phyloP scores from a whole-genome alignment of 2,888 invertebrate genomes.

The Caenorhabditis angaria region DNA sequence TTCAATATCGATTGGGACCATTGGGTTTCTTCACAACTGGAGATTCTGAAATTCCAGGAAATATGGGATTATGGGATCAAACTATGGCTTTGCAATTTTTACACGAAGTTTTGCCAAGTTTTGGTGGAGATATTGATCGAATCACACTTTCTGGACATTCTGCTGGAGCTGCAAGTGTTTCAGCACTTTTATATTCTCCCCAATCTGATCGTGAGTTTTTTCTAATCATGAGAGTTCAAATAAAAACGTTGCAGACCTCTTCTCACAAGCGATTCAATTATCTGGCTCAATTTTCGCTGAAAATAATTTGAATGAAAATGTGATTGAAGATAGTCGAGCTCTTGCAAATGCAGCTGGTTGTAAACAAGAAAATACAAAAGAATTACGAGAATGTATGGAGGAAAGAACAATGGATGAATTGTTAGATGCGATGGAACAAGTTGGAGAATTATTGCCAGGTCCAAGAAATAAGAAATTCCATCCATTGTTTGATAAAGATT shows the following conservation, averaged over 20 bases:
- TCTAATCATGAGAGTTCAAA: neutral
- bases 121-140: slow-evolving; percentile 54
- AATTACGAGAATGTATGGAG: slow-evolving; percentile 55
- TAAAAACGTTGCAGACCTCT: slow-evolving; percentile 55
- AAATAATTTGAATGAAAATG: slow-evolving; percentile 47
- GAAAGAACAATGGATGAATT: slow-evolving; percentile 53
- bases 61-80: slow-evolving; percentile 60
- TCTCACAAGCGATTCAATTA: slow-evolving; percentile 55
- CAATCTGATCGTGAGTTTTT: slow-evolving; percentile 54
- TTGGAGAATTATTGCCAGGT: slow-evolving; percentile 43
- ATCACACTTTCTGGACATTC: slow-evolving; percentile 58
- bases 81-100: slow-evolving; percentile 55
- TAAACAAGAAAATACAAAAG: slow-evolving; percentile 37
- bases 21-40: slow-evolving; percentile 61
- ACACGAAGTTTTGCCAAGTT: slow-evolving; percentile 55
- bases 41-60: slow-evolving; percentile 52
- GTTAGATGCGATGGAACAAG: slow-evolving; percentile 54
- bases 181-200: slow-evolving; percentile 56
- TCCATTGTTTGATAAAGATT: slow-evolving; percentile 51
- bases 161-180: slow-evolving; percentile 51
- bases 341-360: slow-evolving; percentile 52
- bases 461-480: slow-evolving; percentile 51
- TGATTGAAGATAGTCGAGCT: slow-evolving; percentile 50
- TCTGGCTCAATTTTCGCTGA: slow-evolving; percentile 60
- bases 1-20: slow-evolving; percentile 58